A percentile compares a stretch with the other conserved stretches of the same genome.
phyloP scores from a whole-genome alignment of 2,113 vertebrate species.

The Tetrax tetrax region DNA sequence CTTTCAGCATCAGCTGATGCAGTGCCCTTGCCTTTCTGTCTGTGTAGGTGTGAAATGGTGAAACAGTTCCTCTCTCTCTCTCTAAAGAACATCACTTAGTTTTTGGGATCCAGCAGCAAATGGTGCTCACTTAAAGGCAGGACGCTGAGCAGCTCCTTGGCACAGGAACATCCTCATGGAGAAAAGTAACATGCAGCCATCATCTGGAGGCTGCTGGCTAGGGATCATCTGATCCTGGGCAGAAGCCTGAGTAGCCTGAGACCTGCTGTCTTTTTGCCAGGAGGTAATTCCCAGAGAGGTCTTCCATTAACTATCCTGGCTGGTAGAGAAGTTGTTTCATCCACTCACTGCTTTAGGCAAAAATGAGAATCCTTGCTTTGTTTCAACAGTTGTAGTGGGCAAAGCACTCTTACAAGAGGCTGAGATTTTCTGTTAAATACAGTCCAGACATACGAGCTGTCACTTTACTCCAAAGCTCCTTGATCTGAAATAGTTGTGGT shows the following conservation, averaged over 20 bases:
- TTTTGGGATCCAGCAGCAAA: not conserved
- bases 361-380: not conserved
- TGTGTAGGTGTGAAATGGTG: not conserved
- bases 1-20: not conserved
- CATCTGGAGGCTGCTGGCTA: not conserved
- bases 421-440: not conserved
- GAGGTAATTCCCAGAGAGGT: not conserved
- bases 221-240: not conserved
- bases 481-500: constrained; percentile 33
- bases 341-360: not conserved
- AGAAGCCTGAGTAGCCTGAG: not conserved
- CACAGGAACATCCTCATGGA: not conserved
- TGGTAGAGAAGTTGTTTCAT: not conserved
- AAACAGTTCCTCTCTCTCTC: not conserved
- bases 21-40: not conserved
- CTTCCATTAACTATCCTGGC: not conserved
- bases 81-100: not conserved
- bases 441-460: not conserved
- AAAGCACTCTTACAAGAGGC: not conserved
- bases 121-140: not conserved
- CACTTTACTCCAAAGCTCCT: not conserved
- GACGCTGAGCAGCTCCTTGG: not conserved
- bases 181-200: not conserved
- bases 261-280: not conserved
- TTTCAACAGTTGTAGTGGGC: not conserved